Base-by-base conservation (phyloP, 64 coral and sea anemone genomes). In the Montipora efflorescens region DNA sequence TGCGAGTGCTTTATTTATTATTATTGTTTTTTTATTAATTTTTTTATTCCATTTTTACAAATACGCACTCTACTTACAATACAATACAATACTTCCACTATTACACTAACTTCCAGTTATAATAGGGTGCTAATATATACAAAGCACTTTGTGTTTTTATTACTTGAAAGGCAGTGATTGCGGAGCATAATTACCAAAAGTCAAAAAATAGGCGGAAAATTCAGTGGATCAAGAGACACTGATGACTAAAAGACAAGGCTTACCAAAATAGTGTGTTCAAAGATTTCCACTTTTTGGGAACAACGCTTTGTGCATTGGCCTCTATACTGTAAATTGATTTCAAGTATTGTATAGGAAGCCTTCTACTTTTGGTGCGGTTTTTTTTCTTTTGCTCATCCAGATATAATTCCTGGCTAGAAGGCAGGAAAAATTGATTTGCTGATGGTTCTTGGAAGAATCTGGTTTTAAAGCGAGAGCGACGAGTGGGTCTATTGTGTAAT, bases 321-420 rank as follows among this genome's bases (percentile, higher is more conserved):
- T 47, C 75, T 77, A 48, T 77, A 4, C 45, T 9, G 77, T 55
- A 79, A 51, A 53, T 8, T 79, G 49, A 79, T 55, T 79, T 79
- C 4, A 79, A 19, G 47, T 19, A 79, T 51, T 79, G 18, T 25
- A 25, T 20, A 55, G n/a, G 49, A 57, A 55, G 18, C 19, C 20
- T 79, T 6, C 77, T 52, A 55, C 18, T n/a, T 79, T 53, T 18
- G 77, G 77, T 9, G 49, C 15, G 48, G 49, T 53, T 79, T 79
- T 49, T 20, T 53, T 79, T 79, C 16, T 57, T 79, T 79, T 79
- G 49, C 77, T 53, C 6, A 79, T 55, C 49, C 49, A 79, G 77
- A 79, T 79, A 52, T 20, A 79, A 51, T 21, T 52, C 6, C 47
- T 79, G 48, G 77, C 77, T 79, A 79, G 16, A 21, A 79, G 77